Evolutionary conservation across 1,140 invertebrate species (phyloP), one percentile per base, ranked within the genome.

Genomic region (Littorina saxatilis): DNA sequence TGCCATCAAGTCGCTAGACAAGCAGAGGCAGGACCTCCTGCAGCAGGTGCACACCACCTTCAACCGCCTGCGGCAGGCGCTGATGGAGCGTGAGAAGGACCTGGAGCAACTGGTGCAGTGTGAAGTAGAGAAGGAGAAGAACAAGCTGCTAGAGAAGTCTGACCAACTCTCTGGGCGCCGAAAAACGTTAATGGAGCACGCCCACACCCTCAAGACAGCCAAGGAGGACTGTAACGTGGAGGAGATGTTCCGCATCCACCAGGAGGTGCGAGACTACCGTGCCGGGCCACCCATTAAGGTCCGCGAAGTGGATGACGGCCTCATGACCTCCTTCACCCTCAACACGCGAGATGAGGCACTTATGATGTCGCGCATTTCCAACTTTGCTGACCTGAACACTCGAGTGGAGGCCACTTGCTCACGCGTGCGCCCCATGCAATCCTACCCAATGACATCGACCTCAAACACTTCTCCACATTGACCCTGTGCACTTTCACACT

Each of bases 31-130:
- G 37, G 82, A 82, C 4, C 83, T 89, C 2, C 66, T 87, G 5
- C 55, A 83, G 35, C 58, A 88, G 39, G 83, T 88, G 0, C 72
- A 84, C 20, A 74, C 84, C 13, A 81, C 85, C 1, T 88, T 89
- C 79, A 81, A 63, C 29, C 82, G 79, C 52, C 61, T 89, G 23
- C 80, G 84, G 74, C 55, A 80, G 15, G 52, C 83, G 29, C n/a
- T 89, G 39, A 81, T 83, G 2, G 87, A 89, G 39, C 35, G 88
- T 15, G 87, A 89, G 52, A 85, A 85, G 74, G 85, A 85, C 35
- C 55, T 89, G 39, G 72, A 85, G 32, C 84, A 81, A 15, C 82
- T 86, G 43, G 83, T 87, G 3, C 63, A 84, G 39, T n/a, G 68
- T n/a, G 84, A 85, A 73, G 82, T 87, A 9, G 82, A 82, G 15